Evolutionary conservation across 2,797 vertebrate genomes (phyloP).

Genomic region (Melanotaenia parkinsoni): DNA sequence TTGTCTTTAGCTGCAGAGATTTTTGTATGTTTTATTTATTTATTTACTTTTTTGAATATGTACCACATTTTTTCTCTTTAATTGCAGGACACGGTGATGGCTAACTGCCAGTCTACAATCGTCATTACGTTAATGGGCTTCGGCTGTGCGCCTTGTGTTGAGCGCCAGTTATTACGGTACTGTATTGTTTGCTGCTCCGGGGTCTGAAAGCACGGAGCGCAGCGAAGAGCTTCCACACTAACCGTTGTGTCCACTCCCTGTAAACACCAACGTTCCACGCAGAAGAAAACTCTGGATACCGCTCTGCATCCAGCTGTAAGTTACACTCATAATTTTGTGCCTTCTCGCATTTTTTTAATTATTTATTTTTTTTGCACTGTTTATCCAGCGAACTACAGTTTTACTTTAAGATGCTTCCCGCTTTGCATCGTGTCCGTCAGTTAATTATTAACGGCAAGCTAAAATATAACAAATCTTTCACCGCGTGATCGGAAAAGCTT

Average conservation of each 20-base stretch:
- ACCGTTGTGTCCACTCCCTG: neutral
- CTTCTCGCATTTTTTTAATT: neutral
- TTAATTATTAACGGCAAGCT: neutral
- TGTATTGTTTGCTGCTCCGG: neutral
- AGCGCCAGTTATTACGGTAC: constrained; percentile 1
- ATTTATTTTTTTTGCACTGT: neutral
- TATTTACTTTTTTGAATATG: too few relatives aligned
- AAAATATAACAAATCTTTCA: neutral
- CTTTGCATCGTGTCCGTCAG: neutral
- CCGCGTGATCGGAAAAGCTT: neutral
- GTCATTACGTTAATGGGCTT: neutral
- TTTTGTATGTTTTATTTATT: too few relatives aligned
- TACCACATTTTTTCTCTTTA: too few relatives aligned
- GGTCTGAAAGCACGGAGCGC: neutral
- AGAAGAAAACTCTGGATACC: neutral
- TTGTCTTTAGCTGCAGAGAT: too few relatives aligned
- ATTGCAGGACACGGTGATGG: too few relatives aligned
- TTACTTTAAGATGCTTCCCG: neutral
- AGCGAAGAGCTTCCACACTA: neutral
- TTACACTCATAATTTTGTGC: neutral
- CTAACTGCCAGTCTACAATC: neutral
- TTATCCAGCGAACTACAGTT: neutral
- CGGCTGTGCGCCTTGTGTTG: neutral
- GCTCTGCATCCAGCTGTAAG: neutral
- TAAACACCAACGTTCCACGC: neutral